phyloP scores from a whole-genome alignment of 2,888 invertebrate species.

The Nymphalis c-album region DNA sequence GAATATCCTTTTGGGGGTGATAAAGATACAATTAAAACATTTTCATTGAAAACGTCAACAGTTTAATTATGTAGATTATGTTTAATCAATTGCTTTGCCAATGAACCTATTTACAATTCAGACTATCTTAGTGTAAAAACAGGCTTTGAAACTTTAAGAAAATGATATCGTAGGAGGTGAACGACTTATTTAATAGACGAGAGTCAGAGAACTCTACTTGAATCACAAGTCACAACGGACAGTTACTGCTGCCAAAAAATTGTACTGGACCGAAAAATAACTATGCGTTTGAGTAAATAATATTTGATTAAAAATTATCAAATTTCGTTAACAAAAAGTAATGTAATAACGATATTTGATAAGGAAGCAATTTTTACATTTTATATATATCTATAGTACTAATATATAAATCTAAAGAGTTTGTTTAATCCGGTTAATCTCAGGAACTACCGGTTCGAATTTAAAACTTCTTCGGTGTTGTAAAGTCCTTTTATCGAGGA shows the following conservation, averaged over 20 bases:
- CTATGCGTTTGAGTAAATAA: constrained; percentile 5
- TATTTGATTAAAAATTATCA: background rate
- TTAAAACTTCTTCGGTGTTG: too few relatives aligned
- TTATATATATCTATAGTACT: too few relatives aligned
- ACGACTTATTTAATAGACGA: constrained; percentile 37
- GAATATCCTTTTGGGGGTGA: background rate
- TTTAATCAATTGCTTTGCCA: constrained; percentile 18
- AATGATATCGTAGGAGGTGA: constrained; percentile 33
- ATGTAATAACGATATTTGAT: too few relatives aligned
- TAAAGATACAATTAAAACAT: constrained; percentile 1
- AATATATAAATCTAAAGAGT: too few relatives aligned
- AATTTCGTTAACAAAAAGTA: too few relatives aligned
- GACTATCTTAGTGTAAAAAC: constrained; percentile 7
- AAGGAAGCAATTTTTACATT: too few relatives aligned
- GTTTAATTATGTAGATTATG: constrained; percentile 15
- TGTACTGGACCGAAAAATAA: constrained; percentile 15
- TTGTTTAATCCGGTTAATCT: too few relatives aligned
- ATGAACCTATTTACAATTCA: constrained; percentile 21
- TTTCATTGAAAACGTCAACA: background rate
- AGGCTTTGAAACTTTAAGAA: constrained; percentile 20
- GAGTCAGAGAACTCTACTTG: constrained; percentile 23
- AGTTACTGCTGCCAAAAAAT: constrained; percentile 13
- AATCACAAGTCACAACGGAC: constrained; percentile 17
- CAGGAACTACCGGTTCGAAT: too few relatives aligned
- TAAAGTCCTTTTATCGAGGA: too few relatives aligned